Conservation (phyloP, 2,113 vertebrate genomes). For the Colinus virginianus region DNA sequence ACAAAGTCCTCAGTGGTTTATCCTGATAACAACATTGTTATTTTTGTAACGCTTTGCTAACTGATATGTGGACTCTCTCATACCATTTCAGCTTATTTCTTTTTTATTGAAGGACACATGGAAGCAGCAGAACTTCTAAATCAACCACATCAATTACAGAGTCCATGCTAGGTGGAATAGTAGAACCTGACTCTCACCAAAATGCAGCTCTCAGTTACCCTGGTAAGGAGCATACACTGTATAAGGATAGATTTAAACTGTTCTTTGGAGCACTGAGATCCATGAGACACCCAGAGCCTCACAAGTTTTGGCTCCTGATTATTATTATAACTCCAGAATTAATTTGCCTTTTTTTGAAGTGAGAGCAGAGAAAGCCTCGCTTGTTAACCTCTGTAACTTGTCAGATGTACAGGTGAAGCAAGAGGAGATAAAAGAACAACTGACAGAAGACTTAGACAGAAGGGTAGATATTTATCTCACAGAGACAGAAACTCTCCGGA, state of each 20-base stretch:
- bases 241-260: not conserved
- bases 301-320: not conserved
- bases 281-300: not conserved
- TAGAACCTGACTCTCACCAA: constrained; percentile 71
- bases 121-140: constrained; percentile 80
- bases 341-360: not conserved
- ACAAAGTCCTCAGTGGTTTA: not conserved
- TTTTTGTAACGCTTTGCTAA: not conserved
- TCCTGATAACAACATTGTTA: not conserved
- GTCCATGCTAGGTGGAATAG: constrained; percentile 74
- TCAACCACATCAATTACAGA: constrained; percentile 73
- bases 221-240: constrained; percentile 73
- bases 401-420: constrained; percentile 74
- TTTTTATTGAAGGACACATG: constrained; percentile 76
- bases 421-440: constrained; percentile 59
- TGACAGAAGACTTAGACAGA: constrained; percentile 78
- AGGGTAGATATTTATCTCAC: constrained; percentile 76
- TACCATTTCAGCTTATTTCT: not conserved
- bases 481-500: constrained; percentile 82
- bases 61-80: not conserved
- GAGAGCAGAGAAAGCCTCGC: not conserved
- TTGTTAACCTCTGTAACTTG: not conserved
- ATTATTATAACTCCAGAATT: not conserved
- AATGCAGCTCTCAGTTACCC: constrained; percentile 61
- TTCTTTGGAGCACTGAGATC: not conserved